These are phyloP conservation scores for Poicephalus meyeri DNA, from an alignment of 2,113 vertebrate genomes.

Conservation along the genomic window DNA sequence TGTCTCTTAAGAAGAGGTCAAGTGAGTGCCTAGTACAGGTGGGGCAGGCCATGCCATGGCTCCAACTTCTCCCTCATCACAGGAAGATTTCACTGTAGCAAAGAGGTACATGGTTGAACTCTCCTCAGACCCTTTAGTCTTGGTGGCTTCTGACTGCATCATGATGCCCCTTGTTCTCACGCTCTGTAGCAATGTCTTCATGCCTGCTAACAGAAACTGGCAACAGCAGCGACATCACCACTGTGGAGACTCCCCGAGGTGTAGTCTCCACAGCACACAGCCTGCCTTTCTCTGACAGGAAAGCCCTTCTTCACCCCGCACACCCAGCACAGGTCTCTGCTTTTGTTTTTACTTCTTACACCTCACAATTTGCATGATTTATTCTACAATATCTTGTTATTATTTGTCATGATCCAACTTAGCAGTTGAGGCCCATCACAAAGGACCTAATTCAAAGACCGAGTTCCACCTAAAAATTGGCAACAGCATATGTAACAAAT, in stretches of 20 bases:
- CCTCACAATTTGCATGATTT: neutral
- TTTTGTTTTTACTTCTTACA: neutral
- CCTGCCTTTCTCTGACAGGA: neutral
- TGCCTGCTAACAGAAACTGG: neutral
- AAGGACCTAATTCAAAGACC: neutral
- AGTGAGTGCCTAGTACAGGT: neutral
- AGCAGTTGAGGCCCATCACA: neutral
- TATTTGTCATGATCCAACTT: neutral
- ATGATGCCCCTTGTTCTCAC: accelerated
- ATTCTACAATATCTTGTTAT: neutral
- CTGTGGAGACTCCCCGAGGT: accelerated
- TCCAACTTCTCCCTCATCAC: neutral
- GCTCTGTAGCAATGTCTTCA: neutral
- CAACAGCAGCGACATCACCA: neutral
- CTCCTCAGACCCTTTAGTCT: neutral
- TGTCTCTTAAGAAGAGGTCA: neutral
- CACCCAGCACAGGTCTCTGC: neutral
- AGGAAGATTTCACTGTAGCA: accelerated
- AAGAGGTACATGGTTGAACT: accelerated
- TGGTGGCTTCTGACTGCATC: neutral
- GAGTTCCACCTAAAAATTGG: neutral
- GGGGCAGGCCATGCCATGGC: accelerated
- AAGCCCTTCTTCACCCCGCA: neutral
- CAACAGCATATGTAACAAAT: accelerated
- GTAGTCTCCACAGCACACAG: accelerated